Base-by-base conservation (phyloP, 2,797 vertebrate genomes). In the Oreortyx pictus region DNA sequence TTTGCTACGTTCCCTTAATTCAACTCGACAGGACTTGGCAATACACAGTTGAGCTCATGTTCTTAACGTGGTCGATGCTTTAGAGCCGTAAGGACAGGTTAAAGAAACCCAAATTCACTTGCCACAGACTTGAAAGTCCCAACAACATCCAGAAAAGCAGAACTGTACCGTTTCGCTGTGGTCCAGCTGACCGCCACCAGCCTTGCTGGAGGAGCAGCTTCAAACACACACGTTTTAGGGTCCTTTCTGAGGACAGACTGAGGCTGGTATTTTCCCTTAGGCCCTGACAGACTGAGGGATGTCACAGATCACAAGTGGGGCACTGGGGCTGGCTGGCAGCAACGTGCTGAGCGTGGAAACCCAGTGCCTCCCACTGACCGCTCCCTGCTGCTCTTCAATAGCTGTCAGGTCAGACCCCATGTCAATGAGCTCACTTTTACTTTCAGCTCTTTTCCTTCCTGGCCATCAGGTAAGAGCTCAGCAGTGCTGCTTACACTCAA, bases 391-490 rank as follows among this genome's bases (percentile, higher is more conserved):
- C 46, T 76, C 39, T 25, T 85, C 35, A 25, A 18, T 39, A 46
- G 46, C 47, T 37, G 54, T 33, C n/a, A 71, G 57, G 50, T 86
- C 57, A 67, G 70, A 35, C 39, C 64, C 56, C 35, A 33, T 7
- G 20, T 43, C 82, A 9, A 10, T 4, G 23, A 11, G 39, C 68
- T 57, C n/a, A 1, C 57, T 81, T 54, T 44, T 33, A 44, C 46
- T 73, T 73, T 49, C 66, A 77, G 49, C 56, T 57, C 39, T 81
- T 74, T 65, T 68, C 44, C 79, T 73, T 59, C 70, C 77, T 73
- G 82, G 66, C 56, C 81, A 37, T 22, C 83, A 78, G 65, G 35
- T 86, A 62, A 59, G 8, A 50, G 67, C 67, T 86, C 85, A 81
- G 60, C 77, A 67, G 33, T 0, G 1, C 74, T 78, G 70, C 68